Evolutionary conservation across 2,113 vertebrate species (phyloP).

Genomic region (cattle (Bos taurus)): DNA sequence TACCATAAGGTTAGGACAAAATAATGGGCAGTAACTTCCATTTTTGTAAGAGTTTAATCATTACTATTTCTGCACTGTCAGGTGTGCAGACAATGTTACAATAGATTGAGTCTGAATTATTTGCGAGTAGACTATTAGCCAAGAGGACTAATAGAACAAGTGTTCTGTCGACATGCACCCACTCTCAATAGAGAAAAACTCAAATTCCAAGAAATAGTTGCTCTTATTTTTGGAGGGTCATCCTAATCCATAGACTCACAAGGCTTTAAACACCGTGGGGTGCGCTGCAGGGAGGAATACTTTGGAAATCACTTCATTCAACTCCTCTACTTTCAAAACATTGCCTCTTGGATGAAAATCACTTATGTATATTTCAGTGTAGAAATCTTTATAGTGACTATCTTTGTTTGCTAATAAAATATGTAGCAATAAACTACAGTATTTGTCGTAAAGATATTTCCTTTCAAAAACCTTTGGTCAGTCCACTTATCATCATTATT

Average conservation of each 20-base stretch:
- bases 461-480: not conserved
- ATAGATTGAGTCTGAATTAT: not conserved
- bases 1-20: not conserved
- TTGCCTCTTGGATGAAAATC: not conserved
- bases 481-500: not conserved
- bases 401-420: slow-evolving; percentile 16
- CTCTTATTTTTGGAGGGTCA: not conserved
- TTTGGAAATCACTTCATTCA: not conserved
- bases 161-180: not conserved
- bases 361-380: not conserved
- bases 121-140: not conserved
- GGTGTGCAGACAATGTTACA: not conserved
- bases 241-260: not conserved
- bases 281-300: not conserved
- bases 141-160: not conserved
- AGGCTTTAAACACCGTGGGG: not conserved
- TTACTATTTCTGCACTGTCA: not conserved
- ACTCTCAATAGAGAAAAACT: not conserved
- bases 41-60: not conserved
- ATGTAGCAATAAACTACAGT: not conserved
- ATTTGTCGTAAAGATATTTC: not conserved
- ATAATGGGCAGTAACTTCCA: not conserved
- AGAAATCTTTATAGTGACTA: not conserved
- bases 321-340: not conserved
- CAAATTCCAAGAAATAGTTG: not conserved